A percentile compares a stretch with the other conserved stretches of the same genome.
These are phyloP conservation scores for Meliscaeva auricollis DNA, from an alignment of 2,888 invertebrate genomes.

Conservation along the genomic window DNA sequence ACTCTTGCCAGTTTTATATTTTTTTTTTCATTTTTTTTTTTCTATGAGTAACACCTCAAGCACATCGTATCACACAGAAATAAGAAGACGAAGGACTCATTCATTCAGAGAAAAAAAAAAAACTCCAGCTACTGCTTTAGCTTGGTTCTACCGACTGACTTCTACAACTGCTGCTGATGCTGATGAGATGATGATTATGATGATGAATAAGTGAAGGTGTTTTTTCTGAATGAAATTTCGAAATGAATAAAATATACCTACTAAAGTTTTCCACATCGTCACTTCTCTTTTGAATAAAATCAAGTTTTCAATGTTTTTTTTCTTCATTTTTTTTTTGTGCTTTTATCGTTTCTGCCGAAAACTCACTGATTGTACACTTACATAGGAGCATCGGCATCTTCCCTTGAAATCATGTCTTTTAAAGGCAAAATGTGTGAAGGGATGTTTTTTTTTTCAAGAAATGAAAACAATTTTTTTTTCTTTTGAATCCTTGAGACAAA, in stretches of 20 bases:
- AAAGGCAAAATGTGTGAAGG: too few species aligned
- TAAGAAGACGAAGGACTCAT: background rate
- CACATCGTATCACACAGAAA: background rate
- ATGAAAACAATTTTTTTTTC: background rate
- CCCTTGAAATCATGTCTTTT: too few species aligned
- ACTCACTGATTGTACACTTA: background rate
- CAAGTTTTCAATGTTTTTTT: constrained; percentile 12
- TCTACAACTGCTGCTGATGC: background rate
- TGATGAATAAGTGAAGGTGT: constrained; percentile 46
- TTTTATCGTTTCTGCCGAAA: background rate
- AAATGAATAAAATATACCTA: constrained; percentile 61
- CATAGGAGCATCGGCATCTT: too few species aligned
- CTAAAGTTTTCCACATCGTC: constrained; percentile 55
- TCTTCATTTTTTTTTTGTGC: background rate
- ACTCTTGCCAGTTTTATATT: too few species aligned
- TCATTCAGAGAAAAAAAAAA: background rate
- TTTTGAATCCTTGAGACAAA: background rate
- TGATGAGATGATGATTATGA: constrained; percentile 18
- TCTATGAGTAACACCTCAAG: constrained; percentile 17
- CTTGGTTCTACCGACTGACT: background rate
- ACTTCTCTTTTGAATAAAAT: constrained; percentile 59
- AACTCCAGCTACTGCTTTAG: background rate
- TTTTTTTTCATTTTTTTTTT: too few species aligned
- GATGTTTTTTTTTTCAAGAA: background rate
- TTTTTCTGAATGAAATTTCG: constrained; percentile 36